A percentile compares a stretch with the other conserved stretches of the same genome.
phyloP scores from a whole-genome alignment of 2,888 invertebrate species.

The Sesia apiformis region DNA sequence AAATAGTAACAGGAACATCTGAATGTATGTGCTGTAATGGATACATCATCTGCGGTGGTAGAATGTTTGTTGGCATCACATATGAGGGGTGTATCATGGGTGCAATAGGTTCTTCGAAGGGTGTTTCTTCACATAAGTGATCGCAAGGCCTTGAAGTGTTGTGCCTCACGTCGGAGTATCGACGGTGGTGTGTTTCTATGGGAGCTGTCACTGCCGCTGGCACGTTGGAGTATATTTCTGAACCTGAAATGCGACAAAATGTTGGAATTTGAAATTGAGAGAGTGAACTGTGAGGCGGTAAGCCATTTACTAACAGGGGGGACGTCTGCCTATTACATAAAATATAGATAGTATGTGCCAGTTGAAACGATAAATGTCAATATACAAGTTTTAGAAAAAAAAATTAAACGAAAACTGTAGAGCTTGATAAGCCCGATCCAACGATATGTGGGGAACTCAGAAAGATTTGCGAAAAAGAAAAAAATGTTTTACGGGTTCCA shows the following conservation, averaged over 20 bases:
- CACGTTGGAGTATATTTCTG: conserved; percentile 59
- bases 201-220: conserved; percentile 32
- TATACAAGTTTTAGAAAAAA: too few species aligned
- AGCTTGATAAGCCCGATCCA: too few species aligned
- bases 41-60: conserved; percentile 41
- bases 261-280: not conserved
- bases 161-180: conserved; percentile 9
- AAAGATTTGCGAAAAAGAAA: too few species aligned
- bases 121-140: conserved; percentile 23
- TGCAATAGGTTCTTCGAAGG: conserved; percentile 31
- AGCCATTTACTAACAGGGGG: too few species aligned
- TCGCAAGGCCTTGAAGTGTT: conserved; percentile 22
- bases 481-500: too few species aligned
- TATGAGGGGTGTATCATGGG: conserved; percentile 31
- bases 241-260: conserved; percentile 20
- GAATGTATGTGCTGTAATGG: conserved; percentile 27
- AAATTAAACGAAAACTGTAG: too few species aligned
- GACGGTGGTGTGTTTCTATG: conserved; percentile 16
- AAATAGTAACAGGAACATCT: conserved; percentile 29
- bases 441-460: too few species aligned
- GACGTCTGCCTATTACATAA: too few species aligned
- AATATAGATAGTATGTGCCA: too few species aligned
- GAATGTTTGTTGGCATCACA: conserved; percentile 24
- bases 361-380: too few species aligned
- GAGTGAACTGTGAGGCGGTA: too few species aligned